Percentiles rank a stretch among this genome's conserved stretches.
These are phyloP conservation scores for Oreocharis arfaki DNA, from an alignment of 2,113 vertebrate genomes.

Conservation along the genomic window DNA sequence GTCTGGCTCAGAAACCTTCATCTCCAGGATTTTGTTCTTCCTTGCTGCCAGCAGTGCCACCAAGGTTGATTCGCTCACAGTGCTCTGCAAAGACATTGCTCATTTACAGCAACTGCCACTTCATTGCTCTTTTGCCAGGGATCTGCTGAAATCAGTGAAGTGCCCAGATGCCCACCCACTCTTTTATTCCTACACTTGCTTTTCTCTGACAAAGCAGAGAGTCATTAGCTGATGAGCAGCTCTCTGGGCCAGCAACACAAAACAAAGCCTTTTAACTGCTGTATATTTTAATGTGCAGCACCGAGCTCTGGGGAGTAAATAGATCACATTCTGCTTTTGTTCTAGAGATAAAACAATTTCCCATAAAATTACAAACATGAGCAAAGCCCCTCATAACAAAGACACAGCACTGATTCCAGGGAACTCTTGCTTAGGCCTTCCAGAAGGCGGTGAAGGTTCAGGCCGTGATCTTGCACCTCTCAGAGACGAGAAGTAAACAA, in stretches of 20 bases:
- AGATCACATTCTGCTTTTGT: not conserved
- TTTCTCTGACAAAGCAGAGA: not conserved
- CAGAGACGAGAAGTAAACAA: not conserved
- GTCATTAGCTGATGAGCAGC: not conserved
- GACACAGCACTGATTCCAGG: not conserved
- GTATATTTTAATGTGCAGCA: not conserved
- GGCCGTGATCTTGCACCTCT: not conserved
- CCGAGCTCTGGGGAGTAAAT: not conserved
- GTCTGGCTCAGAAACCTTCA: conserved; percentile 74
- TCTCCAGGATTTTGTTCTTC: conserved; percentile 86
- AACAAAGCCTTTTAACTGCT: not conserved
- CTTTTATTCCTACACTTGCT: not conserved
- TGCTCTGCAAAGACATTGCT: conserved; percentile 75
- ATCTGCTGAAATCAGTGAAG: not conserved
- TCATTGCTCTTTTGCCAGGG: not conserved
- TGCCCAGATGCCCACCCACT: not conserved
- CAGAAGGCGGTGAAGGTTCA: not conserved
- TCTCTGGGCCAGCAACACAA: not conserved
- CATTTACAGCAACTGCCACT: not conserved
- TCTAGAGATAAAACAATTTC: not conserved
- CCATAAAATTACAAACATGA: not conserved
- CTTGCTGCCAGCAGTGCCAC: conserved; percentile 88
- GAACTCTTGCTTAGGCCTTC: not conserved
- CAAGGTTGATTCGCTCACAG: conserved; percentile 92
- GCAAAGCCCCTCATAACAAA: not conserved